Conservation (phyloP, 2,113 vertebrate species). For the Antennarius striatus region DNA sequence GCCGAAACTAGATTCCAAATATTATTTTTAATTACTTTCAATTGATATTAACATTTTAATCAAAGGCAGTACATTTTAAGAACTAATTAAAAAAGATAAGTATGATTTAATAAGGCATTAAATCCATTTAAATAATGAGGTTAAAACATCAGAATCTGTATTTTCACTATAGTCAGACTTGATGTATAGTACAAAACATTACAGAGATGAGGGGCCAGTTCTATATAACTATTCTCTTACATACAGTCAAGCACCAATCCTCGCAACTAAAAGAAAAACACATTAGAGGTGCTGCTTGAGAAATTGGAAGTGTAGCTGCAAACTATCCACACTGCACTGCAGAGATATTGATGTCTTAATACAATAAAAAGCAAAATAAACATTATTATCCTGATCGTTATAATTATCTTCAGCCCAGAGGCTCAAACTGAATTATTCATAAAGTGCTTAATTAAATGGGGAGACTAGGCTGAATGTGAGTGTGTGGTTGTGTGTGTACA, state of each 20-base stretch:
- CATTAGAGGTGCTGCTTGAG: slow-evolving; percentile 41
- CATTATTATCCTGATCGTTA: slow-evolving; percentile 83
- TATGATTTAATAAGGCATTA: too few species aligned
- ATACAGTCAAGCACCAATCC: not conserved
- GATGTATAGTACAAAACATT: too few species aligned
- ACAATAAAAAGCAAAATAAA: slow-evolving; percentile 85
- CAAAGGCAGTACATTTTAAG: too few species aligned
- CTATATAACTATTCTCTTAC: not conserved
- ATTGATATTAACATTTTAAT: too few species aligned
- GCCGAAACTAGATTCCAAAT: too few species aligned
- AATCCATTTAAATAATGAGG: too few species aligned
- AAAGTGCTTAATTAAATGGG: slow-evolving; percentile 82
- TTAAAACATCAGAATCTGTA: too few species aligned
- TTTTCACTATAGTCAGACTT: too few species aligned
- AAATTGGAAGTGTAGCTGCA: slow-evolving; percentile 46
- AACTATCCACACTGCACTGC: slow-evolving; percentile 68
- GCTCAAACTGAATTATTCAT: slow-evolving; percentile 83
- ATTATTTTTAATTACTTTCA: too few species aligned
- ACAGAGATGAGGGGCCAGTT: not conserved
- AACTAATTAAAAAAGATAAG: too few species aligned
- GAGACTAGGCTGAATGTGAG: slow-evolving; percentile 52
- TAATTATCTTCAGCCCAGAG: slow-evolving; percentile 83
- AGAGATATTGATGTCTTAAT: slow-evolving; percentile 82
- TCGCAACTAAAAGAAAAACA: not conserved
- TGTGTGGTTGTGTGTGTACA: slow-evolving; percentile 41